These are phyloP conservation scores for Tauraco hartlaubi DNA, from an alignment of 2,797 vertebrate species.

Conservation along the genomic window DNA sequence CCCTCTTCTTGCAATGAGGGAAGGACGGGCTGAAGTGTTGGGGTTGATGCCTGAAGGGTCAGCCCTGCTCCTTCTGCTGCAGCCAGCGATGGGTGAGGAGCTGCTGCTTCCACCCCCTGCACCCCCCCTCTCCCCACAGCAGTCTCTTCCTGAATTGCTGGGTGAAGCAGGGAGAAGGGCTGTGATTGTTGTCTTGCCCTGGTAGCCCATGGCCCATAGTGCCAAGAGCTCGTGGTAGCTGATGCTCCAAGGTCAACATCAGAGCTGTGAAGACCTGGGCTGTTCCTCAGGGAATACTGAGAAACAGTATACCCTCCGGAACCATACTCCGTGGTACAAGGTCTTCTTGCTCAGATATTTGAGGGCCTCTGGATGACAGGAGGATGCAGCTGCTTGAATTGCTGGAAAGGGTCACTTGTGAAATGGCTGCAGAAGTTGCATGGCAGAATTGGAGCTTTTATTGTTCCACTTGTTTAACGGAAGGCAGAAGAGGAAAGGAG, in stretches of 20 bases:
- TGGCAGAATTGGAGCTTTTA: not conserved
- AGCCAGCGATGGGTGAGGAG: not conserved
- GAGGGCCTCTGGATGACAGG: not conserved
- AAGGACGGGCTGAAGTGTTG: not conserved
- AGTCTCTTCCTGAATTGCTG: not conserved
- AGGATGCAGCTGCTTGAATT: not conserved
- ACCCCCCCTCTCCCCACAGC: not conserved
- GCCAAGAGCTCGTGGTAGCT: not conserved
- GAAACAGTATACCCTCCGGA: not conserved
- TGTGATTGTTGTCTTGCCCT: not conserved
- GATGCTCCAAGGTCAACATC: not conserved
- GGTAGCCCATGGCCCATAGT: fast-evolving
- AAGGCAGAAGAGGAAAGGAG: not conserved
- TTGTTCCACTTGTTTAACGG: not conserved
- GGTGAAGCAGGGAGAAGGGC: not conserved
- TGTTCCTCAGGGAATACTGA: not conserved
- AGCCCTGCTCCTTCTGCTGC: not conserved
- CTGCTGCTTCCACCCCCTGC: not conserved
- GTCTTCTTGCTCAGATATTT: not conserved
- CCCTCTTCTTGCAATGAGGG: not conserved
- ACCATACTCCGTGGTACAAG: not conserved
- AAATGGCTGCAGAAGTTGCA: not conserved
- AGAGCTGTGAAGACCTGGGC: not conserved
- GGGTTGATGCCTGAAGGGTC: not conserved
- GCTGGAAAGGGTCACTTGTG: not conserved